Evolutionary conservation across 2,113 vertebrate genomes (phyloP), one percentile per base, ranked within the genome.

Genomic region (Barnardius zonarius): DNA sequence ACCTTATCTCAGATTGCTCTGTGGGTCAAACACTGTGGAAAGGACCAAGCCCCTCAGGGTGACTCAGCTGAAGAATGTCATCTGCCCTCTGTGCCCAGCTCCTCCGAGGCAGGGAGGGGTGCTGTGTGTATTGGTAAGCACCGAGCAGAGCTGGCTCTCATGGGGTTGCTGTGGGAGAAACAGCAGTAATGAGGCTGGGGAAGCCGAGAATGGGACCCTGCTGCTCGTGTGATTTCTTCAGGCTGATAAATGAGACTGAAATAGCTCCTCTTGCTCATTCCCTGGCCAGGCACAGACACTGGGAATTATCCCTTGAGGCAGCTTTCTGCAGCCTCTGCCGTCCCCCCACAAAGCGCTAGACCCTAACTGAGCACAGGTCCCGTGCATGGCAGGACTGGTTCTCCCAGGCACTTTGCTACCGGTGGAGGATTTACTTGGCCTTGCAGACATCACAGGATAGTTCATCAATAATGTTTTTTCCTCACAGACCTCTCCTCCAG

Each of bases 301-400:
- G 43, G 49, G 49, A 73, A 39, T 74, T 49, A 64, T 37, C 49
- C 8, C 39, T 31, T 0, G 0, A 39, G 49, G 33, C 9, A 24
- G 52, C 12, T 69, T 77, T 86, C 49, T 64, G 43, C 67, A 76
- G 46, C 31, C 19, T 73, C 22, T 0, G 0, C 17, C 8, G 2
- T 23, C 14, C 11, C 22, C n/a, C 22, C 0, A 1, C 1, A 6
- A 57, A 44, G 35, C 44, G 82, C 13, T 27, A 41, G 83, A 39
- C 78, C 43, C 75, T 7, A 11, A 25, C 30, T 0, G 10, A 77
- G 7, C 25, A 13, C 3, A 6, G 12, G 20, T 25, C 24, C 4
- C 0, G 0, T 28, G 59, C 5, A 4, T 1, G 1, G 28, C 12
- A 5, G 25, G 51, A 5, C 64, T 48, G 75, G 11, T 13, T 57